These are phyloP conservation scores for Pycnonotus jocosus DNA, from an alignment of 2,113 vertebrate genomes.

Conservation along the genomic window DNA sequence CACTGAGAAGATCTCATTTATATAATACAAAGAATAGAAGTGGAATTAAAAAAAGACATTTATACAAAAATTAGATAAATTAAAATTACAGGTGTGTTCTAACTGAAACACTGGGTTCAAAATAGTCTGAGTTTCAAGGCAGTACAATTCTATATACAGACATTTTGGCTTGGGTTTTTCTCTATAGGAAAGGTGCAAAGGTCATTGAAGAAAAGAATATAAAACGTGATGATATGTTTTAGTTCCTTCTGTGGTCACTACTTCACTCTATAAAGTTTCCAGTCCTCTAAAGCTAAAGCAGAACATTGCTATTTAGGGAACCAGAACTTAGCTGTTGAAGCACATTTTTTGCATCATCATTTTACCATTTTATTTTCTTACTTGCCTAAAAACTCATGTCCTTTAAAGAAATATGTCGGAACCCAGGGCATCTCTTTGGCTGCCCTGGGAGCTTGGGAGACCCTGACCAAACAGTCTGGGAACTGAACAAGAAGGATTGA, in stretches of 20 bases:
- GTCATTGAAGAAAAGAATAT: slow-evolving; percentile 2
- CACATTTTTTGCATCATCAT: not conserved
- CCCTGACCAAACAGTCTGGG: no score
- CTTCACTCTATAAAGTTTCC: not conserved
- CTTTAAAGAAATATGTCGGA: not conserved
- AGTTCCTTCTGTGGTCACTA: not conserved
- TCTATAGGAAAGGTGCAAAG: not conserved
- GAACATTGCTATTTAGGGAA: not conserved
- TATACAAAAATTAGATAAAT: not conserved
- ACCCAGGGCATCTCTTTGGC: no score
- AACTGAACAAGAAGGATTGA: no score
- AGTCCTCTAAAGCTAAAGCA: not conserved
- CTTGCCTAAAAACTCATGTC: not conserved
- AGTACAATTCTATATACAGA: not conserved
- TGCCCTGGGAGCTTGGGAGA: no score
- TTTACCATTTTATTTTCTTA: not conserved
- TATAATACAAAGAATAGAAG: not conserved
- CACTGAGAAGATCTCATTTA: not conserved
- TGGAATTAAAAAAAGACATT: not conserved
- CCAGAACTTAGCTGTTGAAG: not conserved
- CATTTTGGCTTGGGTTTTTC: not conserved
- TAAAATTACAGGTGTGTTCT: not conserved
- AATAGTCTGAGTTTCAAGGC: not conserved
- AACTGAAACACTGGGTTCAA: not conserved
- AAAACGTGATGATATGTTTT: not conserved